Evolutionary conservation across 2,797 vertebrate species (phyloP).

Genomic region (Acipenser transmontanus): DNA sequence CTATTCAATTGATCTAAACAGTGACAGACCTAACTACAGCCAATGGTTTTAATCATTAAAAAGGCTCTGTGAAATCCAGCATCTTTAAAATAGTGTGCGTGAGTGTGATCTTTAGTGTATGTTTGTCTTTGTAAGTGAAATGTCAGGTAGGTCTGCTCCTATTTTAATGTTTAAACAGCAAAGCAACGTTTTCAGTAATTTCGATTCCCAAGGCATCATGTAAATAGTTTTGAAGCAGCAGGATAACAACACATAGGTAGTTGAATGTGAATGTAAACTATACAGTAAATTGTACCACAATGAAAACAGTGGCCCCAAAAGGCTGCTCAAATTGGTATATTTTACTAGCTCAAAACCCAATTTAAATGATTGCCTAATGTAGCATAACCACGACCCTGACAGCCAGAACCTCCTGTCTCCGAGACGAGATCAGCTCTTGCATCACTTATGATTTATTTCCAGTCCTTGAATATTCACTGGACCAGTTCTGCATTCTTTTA

Average conservation of each 20-base stretch:
- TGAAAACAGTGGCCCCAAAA: constrained; percentile 36
- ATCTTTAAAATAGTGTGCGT: no score
- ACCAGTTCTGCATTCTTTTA: background rate
- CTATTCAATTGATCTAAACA: no score
- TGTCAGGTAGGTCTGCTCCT: no score
- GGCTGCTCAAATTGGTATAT: constrained; percentile 23
- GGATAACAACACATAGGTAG: background rate
- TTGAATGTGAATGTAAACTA: background rate
- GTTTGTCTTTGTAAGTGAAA: no score
- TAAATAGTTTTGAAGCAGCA: background rate
- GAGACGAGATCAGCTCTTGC: constrained; percentile 27
- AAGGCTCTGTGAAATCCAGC: no score
- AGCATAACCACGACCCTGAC: constrained; percentile 31
- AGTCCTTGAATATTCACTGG: constrained; percentile 26
- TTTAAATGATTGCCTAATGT: constrained; percentile 47
- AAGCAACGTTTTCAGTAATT: no score
- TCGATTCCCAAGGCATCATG: background rate
- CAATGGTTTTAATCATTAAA: no score
- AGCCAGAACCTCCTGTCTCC: constrained; percentile 24
- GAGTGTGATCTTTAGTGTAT: no score
- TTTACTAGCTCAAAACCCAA: constrained; percentile 26
- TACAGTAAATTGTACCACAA: constrained; percentile 29
- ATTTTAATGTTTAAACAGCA: no score
- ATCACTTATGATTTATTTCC: constrained; percentile 26
- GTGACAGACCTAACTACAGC: no score